phyloP scores from a whole-genome alignment of 2,113 vertebrate species.

The Phrynocephalus versicolor region DNA sequence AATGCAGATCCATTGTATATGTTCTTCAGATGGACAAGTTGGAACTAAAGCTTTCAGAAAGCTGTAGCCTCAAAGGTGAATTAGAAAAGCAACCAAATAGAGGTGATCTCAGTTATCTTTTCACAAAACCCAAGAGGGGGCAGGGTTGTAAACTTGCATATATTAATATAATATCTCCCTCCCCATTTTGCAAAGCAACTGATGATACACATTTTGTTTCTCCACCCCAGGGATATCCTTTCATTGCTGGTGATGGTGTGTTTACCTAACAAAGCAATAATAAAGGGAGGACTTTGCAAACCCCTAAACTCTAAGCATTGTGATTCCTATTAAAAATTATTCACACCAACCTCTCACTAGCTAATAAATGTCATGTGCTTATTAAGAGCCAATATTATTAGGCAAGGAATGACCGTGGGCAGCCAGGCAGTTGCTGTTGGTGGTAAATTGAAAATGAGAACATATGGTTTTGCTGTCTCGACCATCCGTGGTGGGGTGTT shows the following conservation, averaged over 20 bases:
- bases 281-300: conserved; percentile 48
- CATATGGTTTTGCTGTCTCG: conserved; percentile 60
- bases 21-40: neutral
- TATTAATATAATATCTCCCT: neutral
- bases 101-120: neutral
- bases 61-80: conserved; percentile 18
- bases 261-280: conserved; percentile 17
- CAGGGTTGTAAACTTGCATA: neutral
- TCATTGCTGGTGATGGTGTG: neutral
- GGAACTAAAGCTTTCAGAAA: conserved; percentile 19
- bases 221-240: conserved; percentile 31
- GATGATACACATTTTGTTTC: conserved; percentile 37
- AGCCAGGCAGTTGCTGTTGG: conserved; percentile 57
- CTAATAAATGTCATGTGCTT: conserved; percentile 62
- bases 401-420: conserved; percentile 59
- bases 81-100: conserved; percentile 30
- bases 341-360: conserved; percentile 45
- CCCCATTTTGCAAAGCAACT: neutral
- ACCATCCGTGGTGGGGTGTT: conserved; percentile 56
- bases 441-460: conserved; percentile 69
- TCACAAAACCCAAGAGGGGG: conserved; percentile 14
- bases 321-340: conserved; percentile 20
- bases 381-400: conserved; percentile 71
- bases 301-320: neutral
- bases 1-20: no score